Conservation (phyloP, 2,113 vertebrate species). For the Chrysochloris asiatica region DNA sequence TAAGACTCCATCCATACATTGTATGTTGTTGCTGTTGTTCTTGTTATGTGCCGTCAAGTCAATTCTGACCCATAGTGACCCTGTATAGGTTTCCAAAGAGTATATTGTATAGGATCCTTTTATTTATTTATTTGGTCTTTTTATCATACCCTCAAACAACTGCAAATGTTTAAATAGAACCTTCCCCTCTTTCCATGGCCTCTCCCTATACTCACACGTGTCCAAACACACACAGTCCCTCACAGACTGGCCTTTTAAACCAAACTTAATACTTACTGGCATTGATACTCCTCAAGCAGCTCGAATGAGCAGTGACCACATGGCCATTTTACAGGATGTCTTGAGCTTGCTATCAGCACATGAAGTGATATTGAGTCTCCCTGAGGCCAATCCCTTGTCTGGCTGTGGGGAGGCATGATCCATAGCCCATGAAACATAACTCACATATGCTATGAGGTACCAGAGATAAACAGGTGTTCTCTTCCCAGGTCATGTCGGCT, state of each 20-base stretch:
- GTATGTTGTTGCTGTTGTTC: too few species aligned
- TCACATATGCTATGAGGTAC: background rate
- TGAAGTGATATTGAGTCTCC: background rate
- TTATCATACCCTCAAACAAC: background rate
- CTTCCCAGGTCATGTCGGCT: slow-evolving; percentile 70
- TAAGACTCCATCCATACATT: too few species aligned
- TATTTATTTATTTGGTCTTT: background rate
- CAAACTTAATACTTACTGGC: background rate
- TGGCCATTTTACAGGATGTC: background rate
- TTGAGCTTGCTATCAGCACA: background rate
- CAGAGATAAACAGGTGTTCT: slow-evolving; percentile 84
- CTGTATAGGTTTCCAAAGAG: too few species aligned
- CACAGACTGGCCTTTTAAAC: background rate
- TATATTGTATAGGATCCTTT: background rate
- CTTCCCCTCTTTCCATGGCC: background rate
- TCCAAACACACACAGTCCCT: background rate
- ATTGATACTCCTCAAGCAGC: background rate
- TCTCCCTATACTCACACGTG: background rate
- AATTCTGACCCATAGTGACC: too few species aligned
- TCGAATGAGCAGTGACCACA: background rate
- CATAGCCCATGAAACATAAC: background rate
- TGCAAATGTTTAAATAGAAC: slow-evolving; percentile 29
- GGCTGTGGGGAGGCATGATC: accelerated
- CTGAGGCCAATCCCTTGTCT: background rate
- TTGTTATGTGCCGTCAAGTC: too few species aligned